These are phyloP conservation scores for Pandion haliaetus DNA, from an alignment of 2,113 vertebrate species.

Conservation along the genomic window DNA sequence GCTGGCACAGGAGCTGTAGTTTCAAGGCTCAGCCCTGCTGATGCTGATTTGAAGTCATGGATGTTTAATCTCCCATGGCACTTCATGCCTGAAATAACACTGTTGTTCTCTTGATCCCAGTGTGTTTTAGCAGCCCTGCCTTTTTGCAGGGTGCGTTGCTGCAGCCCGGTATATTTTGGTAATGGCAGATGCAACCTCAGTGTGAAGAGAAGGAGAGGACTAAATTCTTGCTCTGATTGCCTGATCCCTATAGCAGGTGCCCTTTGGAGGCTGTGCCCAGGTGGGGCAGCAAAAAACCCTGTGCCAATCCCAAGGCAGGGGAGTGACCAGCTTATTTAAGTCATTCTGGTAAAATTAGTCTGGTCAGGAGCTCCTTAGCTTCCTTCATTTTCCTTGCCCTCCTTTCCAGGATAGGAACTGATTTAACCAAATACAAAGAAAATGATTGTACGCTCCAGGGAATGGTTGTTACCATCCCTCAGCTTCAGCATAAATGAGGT, in stretches of 20 bases:
- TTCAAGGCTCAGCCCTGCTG: constrained; percentile 39
- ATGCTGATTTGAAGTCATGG: background rate
- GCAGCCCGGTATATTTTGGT: background rate
- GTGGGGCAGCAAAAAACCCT: background rate
- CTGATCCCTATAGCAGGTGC: background rate
- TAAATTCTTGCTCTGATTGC: background rate
- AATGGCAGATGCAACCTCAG: background rate
- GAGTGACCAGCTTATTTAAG: background rate
- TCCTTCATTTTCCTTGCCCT: background rate
- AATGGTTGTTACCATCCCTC: background rate
- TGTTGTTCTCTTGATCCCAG: background rate
- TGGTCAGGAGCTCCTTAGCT: background rate
- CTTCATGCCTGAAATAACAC: constrained; percentile 28
- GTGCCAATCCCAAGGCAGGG: background rate
- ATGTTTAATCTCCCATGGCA: constrained; percentile 40
- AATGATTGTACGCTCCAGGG: background rate
- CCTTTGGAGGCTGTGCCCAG: background rate
- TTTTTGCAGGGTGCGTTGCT: background rate
- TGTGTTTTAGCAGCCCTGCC: background rate
- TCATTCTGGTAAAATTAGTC: background rate
- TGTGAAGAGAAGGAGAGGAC: background rate
- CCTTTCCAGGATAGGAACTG: background rate
- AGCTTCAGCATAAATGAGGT: background rate
- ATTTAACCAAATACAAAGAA: background rate
- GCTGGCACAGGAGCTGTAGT: constrained; percentile 22